Conservation (phyloP, 2,888 invertebrate genomes). For the Caenorhabditis virilis region DNA sequence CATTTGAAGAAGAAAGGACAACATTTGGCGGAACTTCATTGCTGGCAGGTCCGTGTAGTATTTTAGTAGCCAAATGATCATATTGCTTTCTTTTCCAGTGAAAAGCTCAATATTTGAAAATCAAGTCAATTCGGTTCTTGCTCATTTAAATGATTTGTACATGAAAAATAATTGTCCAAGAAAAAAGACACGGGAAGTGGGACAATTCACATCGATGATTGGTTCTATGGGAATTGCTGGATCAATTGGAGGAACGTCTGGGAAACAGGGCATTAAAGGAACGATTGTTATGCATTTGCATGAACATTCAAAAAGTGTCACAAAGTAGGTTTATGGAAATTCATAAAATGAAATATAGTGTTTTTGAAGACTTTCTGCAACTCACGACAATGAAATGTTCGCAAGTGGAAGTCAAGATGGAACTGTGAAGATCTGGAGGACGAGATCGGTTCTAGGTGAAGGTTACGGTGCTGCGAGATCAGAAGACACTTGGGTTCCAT, state of each 20-base stretch:
- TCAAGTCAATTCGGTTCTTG: slow-evolving; percentile 20
- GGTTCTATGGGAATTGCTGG: slow-evolving; percentile 5
- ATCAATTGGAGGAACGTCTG: slow-evolving; percentile 4
- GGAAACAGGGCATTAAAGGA: slow-evolving; percentile 14
- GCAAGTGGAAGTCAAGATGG: slow-evolving; percentile 53
- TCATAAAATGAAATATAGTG: slow-evolving; percentile 6
- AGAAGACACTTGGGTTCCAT: slow-evolving; percentile 29
- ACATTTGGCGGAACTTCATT: slow-evolving; percentile 4
- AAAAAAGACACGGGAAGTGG: neutral
- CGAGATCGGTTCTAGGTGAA: slow-evolving; percentile 36
- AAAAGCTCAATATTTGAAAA: slow-evolving; percentile 14
- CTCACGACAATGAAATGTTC: slow-evolving; percentile 45
- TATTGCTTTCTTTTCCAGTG: slow-evolving; percentile 7
- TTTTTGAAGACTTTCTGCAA: slow-evolving; percentile 45
- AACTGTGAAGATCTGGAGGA: slow-evolving; percentile 48
- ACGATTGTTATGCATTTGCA: slow-evolving; percentile 56
- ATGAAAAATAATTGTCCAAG: slow-evolving; percentile 14
- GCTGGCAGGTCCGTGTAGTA: too few species aligned
- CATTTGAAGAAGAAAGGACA: slow-evolving; percentile 22
- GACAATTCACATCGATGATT: neutral
- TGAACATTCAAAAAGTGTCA: slow-evolving; percentile 54
- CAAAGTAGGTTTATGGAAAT: slow-evolving; percentile 42
- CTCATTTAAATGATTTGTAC: slow-evolving; percentile 29
- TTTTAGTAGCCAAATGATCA: too few species aligned
- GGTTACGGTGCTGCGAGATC: slow-evolving; percentile 36